Percentiles rank a stretch among this genome's conserved stretches.
Conservation (phyloP, 2,113 vertebrate genomes). For the Pycnonotus jocosus region DNA sequence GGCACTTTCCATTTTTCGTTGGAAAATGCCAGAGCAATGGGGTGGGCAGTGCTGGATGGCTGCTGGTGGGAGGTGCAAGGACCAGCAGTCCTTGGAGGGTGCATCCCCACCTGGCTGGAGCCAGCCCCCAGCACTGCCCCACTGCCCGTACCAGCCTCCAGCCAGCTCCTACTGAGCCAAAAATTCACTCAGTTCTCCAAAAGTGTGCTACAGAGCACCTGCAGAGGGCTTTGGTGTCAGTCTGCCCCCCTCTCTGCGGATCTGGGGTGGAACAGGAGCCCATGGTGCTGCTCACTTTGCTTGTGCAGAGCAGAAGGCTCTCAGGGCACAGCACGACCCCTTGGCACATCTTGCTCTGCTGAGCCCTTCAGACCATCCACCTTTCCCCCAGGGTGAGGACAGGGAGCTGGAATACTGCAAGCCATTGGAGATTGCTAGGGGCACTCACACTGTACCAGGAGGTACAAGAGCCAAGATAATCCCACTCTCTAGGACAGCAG, state of each 20-base stretch:
- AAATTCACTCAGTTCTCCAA: background rate
- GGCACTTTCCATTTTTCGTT: background rate
- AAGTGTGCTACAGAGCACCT: background rate
- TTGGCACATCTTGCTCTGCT: background rate
- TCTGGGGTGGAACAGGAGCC: background rate
- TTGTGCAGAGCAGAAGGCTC: accelerated
- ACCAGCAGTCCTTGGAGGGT: background rate
- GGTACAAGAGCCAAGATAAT: background rate
- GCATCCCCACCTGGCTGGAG: background rate
- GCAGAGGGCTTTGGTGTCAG: background rate
- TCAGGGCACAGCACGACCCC: too few relatives aligned
- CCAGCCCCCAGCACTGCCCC: accelerated
- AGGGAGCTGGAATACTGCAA: background rate
- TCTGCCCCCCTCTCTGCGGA: accelerated
- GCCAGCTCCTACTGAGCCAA: accelerated
- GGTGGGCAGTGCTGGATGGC: background rate
- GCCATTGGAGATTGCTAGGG: background rate
- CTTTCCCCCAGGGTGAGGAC: background rate
- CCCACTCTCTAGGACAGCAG: background rate
- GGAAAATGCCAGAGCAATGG: background rate
- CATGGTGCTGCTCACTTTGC: background rate
- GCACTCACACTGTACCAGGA: background rate
- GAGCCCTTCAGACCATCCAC: background rate
- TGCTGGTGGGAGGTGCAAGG: background rate
- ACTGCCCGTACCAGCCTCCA: accelerated